Conservation (phyloP, 2,888 invertebrate genomes). For the Corythucha ciliata region DNA sequence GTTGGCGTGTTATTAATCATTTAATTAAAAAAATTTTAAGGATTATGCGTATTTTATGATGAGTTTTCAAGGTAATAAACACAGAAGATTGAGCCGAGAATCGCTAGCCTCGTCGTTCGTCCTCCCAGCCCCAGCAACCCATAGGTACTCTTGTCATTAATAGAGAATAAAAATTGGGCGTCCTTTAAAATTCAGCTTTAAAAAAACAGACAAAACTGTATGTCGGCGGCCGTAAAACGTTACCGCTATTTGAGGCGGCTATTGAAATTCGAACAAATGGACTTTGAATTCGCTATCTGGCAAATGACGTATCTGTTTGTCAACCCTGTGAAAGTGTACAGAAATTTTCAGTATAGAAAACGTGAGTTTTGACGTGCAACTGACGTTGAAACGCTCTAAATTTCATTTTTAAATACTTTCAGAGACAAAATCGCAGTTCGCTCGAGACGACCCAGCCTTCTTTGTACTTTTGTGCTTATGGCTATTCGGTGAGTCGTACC, state of each 20-base stretch:
- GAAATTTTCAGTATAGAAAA: conserved; percentile 96
- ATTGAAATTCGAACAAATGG: conserved; percentile 93
- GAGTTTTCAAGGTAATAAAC: conserved; percentile 12
- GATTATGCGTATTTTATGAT: not conserved
- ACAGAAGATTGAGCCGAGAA: conserved; percentile 29
- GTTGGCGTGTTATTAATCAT: not conserved
- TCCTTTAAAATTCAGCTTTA: not conserved
- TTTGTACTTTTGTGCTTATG: conserved; percentile 80
- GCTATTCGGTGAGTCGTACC: conserved; percentile 58
- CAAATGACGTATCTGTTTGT: conserved; percentile 94
- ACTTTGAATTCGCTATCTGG: conserved; percentile 99
- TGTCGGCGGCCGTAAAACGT: conserved; percentile 77
- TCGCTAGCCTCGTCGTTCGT: conserved; percentile 31
- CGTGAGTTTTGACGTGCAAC: conserved; percentile 52
- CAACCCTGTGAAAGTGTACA: conserved; percentile 91
- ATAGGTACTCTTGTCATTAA: conserved; percentile 29
- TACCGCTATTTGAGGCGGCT: conserved; percentile 77
- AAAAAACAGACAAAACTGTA: conserved; percentile 52
- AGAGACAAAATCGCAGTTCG: conserved; percentile 98
- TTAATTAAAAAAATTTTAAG: not conserved
- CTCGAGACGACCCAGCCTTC: conserved; percentile 97
- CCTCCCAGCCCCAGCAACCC: conserved; percentile 36
- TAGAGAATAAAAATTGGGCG: not conserved
- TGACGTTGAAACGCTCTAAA: not conserved
- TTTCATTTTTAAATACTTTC: conserved; percentile 39